Evolutionary conservation across 2,888 invertebrate species (phyloP).

Genomic region (Clitarchus hookeri): DNA sequence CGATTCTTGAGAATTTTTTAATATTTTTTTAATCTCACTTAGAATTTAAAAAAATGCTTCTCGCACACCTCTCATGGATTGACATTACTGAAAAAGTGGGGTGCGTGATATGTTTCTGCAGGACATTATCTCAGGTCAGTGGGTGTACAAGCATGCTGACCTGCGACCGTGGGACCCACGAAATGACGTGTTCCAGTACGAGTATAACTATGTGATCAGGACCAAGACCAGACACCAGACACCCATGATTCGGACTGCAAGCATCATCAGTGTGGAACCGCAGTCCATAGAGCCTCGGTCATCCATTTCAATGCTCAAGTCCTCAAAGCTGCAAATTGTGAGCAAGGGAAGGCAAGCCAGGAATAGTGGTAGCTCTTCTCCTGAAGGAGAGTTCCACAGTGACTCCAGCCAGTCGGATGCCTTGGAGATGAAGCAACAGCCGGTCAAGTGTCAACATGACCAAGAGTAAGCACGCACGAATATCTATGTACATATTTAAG

Average conservation of each 20-base stretch:
- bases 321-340: slow-evolving; percentile 58
- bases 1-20: too few species aligned
- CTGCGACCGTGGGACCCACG: slow-evolving; percentile 86
- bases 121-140: slow-evolving; percentile 50
- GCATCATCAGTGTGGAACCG: slow-evolving; percentile 70
- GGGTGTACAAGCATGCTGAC: slow-evolving; percentile 79
- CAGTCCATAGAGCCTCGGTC: slow-evolving; percentile 59
- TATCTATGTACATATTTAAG: neutral
- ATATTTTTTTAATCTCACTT: too few species aligned
- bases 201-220: slow-evolving; percentile 76
- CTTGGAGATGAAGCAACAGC: neutral
- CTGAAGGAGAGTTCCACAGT: slow-evolving; percentile 43
- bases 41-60: too few species aligned
- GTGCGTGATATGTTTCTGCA: slow-evolving; percentile 38
- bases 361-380: slow-evolving; percentile 44
- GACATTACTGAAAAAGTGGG: too few species aligned
- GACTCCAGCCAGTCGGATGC: slow-evolving; percentile 42
- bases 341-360: slow-evolving; percentile 33
- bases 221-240: slow-evolving; percentile 78
- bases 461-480: neutral
- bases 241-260: slow-evolving; percentile 72
- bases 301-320: slow-evolving; percentile 57
- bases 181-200: slow-evolving; percentile 86
- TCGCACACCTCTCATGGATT: too few species aligned
- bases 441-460: neutral